Evolutionary conservation across 2,888 invertebrate genomes (phyloP).

Genomic region (Carterocephalus palaemon): DNA sequence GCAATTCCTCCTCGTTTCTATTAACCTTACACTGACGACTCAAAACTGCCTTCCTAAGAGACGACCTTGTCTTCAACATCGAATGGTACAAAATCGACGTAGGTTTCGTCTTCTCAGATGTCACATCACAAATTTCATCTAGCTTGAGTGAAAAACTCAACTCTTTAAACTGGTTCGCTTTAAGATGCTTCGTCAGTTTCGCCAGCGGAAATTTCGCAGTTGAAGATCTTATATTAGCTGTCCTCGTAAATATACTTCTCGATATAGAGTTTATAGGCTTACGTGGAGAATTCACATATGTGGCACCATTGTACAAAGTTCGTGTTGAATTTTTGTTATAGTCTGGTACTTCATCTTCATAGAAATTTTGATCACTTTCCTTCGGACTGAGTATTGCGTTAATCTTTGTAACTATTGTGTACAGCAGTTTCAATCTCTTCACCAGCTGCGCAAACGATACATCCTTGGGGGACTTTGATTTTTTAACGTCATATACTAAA

Average conservation of each 20-base stretch:
- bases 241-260: constrained; percentile 57
- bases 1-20: constrained; percentile 31
- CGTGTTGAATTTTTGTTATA: constrained; percentile 50
- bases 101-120: constrained; percentile 37
- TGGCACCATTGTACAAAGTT: constrained; percentile 45
- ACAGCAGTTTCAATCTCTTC: constrained; percentile 62
- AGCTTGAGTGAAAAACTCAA: constrained; percentile 63
- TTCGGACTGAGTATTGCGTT: constrained; percentile 53
- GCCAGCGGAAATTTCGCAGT: constrained; percentile 51
- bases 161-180: constrained; percentile 47
- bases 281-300: constrained; percentile 48
- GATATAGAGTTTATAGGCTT: constrained; percentile 44
- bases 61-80: constrained; percentile 51
- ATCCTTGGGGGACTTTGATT: constrained; percentile 37
- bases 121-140: constrained; percentile 53
- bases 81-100: constrained; percentile 57
- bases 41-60: constrained; percentile 57
- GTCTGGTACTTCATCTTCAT: constrained; percentile 42
- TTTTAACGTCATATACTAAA: constrained; percentile 46
- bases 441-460: constrained; percentile 50
- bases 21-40: constrained; percentile 41
- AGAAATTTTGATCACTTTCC: constrained; percentile 57
- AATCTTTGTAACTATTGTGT: constrained; percentile 58
- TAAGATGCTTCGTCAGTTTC: constrained; percentile 54
- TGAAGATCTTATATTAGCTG: constrained; percentile 48